A percentile compares a stretch with the other conserved stretches of the same genome.
phyloP scores from a whole-genome alignment of 92 coral and sea anemone genomes.

The Blastomussa wellsi region DNA sequence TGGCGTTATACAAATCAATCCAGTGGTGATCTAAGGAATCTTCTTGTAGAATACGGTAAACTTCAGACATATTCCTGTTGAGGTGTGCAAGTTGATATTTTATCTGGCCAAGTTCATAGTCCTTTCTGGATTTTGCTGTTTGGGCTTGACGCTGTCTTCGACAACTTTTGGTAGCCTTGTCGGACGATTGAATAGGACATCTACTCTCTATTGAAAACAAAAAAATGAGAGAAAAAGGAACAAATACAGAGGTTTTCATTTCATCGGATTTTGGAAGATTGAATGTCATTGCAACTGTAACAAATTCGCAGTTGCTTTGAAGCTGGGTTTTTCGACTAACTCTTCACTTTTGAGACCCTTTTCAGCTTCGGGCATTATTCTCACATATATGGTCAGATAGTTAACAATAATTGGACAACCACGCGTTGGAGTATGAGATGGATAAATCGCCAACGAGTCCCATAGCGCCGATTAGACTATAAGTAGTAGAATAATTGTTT shows the following conservation, averaged over 20 bases:
- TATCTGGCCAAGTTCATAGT: conserved; percentile 11
- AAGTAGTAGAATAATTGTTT: no score
- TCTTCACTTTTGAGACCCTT: no score
- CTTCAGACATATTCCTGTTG: neutral
- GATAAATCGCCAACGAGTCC: no score
- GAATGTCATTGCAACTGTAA: no score
- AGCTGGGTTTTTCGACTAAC: neutral
- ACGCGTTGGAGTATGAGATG: no score
- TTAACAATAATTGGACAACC: no score
- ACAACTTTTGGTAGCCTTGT: conserved; percentile 17
- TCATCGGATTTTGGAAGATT: no score
- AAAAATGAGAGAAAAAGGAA: neutral
- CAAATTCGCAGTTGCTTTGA: no score
- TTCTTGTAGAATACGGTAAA: neutral
- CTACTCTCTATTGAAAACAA: neutral
- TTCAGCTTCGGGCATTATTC: no score
- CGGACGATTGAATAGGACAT: conserved; percentile 16
- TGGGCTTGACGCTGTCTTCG: conserved; percentile 6
- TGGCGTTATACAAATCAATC: conserved; percentile 27
- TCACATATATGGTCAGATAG: no score
- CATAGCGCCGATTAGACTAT: no score
- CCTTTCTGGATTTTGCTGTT: neutral
- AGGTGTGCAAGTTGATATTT: neutral
- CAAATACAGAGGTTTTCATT: no score
- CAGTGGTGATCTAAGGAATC: conserved; percentile 30